Percentiles rank a stretch among this genome's conserved stretches.
Evolutionary conservation across 2,797 vertebrate genomes (phyloP).

Genomic region (Gobio occitaniae): DNA sequence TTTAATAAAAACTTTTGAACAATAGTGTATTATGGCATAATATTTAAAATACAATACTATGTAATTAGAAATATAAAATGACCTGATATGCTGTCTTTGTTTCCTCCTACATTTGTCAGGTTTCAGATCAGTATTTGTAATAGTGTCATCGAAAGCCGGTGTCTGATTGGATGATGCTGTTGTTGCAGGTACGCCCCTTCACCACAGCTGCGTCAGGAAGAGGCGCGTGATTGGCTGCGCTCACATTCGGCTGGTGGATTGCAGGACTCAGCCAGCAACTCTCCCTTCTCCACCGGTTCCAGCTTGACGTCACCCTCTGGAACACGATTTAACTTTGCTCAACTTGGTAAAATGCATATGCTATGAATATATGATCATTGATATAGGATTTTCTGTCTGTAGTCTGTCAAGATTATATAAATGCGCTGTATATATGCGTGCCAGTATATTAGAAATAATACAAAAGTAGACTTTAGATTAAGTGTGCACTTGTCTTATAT

Average conservation of each 20-base stretch:
- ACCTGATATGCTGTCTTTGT: not conserved
- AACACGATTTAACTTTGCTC: slow-evolving; percentile 94
- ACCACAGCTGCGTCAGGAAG: slow-evolving; percentile 92
- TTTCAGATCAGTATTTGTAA: not conserved
- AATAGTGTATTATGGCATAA: not conserved
- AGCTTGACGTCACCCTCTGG: slow-evolving; percentile 94
- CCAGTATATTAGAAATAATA: not conserved
- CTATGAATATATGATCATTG: not conserved
- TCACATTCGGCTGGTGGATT: slow-evolving; percentile 94
- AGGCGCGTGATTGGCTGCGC: slow-evolving; percentile 95
- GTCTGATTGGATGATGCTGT: slow-evolving; percentile 14
- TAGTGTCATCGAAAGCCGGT: not conserved
- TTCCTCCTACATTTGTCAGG: not conserved
- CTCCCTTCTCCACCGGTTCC: slow-evolving; percentile 94
- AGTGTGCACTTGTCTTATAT: not conserved
- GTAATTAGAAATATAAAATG: not conserved
- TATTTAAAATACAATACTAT: not conserved
- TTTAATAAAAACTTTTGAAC: not conserved
- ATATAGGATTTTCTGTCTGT: not conserved
- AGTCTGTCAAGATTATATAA: not conserved
- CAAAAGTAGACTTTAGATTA: not conserved
- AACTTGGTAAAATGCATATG: slow-evolving; percentile 82
- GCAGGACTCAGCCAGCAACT: slow-evolving; percentile 90
- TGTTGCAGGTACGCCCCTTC: slow-evolving; percentile 87
- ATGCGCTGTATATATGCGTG: not conserved